Percentiles rank a stretch among this genome's conserved stretches.
These are phyloP conservation scores for Oscheius sp. DNA, from an alignment of 2,888 invertebrate species.

Conservation along the genomic window DNA sequence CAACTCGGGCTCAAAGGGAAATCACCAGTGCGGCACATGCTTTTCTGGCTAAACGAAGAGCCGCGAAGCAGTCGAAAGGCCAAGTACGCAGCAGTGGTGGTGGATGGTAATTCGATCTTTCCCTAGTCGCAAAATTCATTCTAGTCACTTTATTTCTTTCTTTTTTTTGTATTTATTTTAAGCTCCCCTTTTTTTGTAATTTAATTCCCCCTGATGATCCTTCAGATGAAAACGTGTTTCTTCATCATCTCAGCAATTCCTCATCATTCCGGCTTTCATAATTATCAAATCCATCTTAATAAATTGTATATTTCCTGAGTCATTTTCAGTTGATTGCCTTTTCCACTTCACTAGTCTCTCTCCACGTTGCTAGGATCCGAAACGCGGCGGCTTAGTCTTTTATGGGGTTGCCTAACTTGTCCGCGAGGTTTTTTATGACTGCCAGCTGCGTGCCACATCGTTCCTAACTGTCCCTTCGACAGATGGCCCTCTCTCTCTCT, in stretches of 20 bases:
- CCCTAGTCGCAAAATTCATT: no score
- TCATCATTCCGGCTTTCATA: no score
- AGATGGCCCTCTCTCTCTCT: neutral
- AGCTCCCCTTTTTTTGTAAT: neutral
- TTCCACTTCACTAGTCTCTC: no score
- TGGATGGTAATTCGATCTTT: neutral
- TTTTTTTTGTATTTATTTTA: neutral
- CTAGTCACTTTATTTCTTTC: neutral
- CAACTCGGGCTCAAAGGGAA: slow-evolving; percentile 26
- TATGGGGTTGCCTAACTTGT: slow-evolving; percentile 10
- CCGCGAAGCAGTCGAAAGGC: neutral
- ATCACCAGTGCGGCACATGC: slow-evolving; percentile 16
- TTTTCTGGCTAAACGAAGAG: slow-evolving; percentile 9
- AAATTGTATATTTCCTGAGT: no score
- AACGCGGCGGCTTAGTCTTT: no score
- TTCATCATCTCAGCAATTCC: no score
- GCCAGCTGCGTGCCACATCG: neutral
- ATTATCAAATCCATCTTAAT: no score
- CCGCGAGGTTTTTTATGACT: slow-evolving; percentile 13
- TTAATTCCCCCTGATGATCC: neutral
- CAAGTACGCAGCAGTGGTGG: neutral
- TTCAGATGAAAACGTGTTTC: neutral
- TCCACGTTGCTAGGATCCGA: no score
- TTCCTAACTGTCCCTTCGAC: neutral
- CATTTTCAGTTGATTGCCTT: no score